Base-by-base conservation (phyloP, 2,888 invertebrate genomes). In the Merodon equestris region DNA sequence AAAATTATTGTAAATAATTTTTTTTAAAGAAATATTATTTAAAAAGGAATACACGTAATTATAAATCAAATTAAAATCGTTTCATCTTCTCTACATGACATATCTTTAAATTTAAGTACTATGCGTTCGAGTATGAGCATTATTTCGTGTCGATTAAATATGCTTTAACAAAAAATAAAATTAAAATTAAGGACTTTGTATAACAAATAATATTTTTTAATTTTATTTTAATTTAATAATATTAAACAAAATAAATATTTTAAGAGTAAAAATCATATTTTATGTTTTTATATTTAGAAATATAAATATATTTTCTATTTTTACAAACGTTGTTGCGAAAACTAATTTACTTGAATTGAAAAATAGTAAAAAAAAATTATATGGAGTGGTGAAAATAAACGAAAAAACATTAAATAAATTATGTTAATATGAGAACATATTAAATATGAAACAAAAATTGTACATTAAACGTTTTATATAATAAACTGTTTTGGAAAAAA, bases 401-500 rank as follows among this genome's bases (percentile, higher is more conserved):
- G 27, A 27, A 7, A 27, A 27, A 34, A 57, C 45, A 19, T 14
- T 38, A n/a, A 15, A 5, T 60, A 42, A 14, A 44, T 44, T 13
- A 47, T 48, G 0, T 12, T 10, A 44, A 36, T 54, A 54, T 27
- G 7, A 27, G 7, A 27, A 4, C 27, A 27, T 27, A 27, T 27
- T 27, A 27, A 27, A 27, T 56, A 63, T 63, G 36, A 9, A 56
- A 63, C n/a, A 63, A 64, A 47, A 64, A 64, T 72, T 74, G 74
- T 60, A 79, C 48, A 79, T 64, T 74, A 13, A 56, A 79, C 42
- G 36, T 74, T 79, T 79, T 74, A 68, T 73, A 73, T 48, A 79
- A 74, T 54, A 64, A 60, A 79, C 60, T 73, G 67, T 77, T 77
- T 73, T 73, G 54, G 60, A 58, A 63, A 27, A 64, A 42, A 66